A percentile compares a stretch with the other conserved stretches of the same genome.
Evolutionary conservation across 2,888 invertebrate genomes (phyloP).

Genomic region (Heliconius hortense): DNA sequence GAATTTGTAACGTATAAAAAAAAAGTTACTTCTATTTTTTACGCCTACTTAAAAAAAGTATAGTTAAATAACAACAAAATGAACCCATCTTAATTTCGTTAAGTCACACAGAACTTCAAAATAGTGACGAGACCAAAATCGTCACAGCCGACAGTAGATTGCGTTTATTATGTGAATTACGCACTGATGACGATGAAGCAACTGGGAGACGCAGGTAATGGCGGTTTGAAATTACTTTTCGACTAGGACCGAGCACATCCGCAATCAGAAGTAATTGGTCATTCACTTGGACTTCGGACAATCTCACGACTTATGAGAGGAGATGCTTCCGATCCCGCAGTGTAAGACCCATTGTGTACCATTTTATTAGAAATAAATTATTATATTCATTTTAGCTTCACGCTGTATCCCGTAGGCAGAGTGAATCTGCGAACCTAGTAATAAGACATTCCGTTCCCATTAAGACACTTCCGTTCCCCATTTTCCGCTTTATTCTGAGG

Average conservation of each 20-base stretch:
- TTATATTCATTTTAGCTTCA: too few species aligned
- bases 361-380: background rate
- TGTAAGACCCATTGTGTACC: background rate
- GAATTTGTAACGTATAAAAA: too few species aligned
- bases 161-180: slow-evolving; percentile 65
- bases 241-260: slow-evolving; percentile 63
- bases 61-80: background rate
- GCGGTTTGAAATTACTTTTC: slow-evolving; percentile 64
- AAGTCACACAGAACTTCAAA: background rate
- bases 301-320: slow-evolving; percentile 47
- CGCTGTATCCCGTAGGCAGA: too few species aligned
- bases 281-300: slow-evolving; percentile 55
- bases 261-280: slow-evolving; percentile 64
- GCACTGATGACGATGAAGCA: slow-evolving; percentile 58
- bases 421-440: too few species aligned
- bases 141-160: slow-evolving; percentile 45
- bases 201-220: slow-evolving; percentile 58
- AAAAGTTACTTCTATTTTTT: background rate
- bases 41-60: background rate
- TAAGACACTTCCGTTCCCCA: too few species aligned
- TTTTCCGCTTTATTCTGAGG: too few species aligned
- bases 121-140: slow-evolving; percentile 29
- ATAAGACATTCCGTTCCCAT: too few species aligned
- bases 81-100: background rate
- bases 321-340: slow-evolving; percentile 26